Conservation (phyloP, 2,113 vertebrate species). For the Bombycilla garrulus region DNA sequence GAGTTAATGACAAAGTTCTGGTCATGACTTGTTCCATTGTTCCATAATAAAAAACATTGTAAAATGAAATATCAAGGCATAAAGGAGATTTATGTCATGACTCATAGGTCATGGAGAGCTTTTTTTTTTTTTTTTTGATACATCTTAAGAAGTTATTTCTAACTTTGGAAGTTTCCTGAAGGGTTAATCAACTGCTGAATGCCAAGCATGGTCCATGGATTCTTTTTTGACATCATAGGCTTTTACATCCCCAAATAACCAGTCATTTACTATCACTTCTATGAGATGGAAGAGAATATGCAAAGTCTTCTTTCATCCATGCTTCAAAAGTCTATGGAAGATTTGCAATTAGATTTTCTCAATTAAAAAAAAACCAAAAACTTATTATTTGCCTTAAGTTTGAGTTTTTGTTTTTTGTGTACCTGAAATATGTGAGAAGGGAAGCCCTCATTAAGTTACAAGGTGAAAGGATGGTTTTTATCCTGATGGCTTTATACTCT, state of each 20-base stretch:
- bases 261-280: neutral
- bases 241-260: neutral
- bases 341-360: neutral
- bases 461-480: neutral
- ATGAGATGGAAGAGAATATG: neutral
- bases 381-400: neutral
- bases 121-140: slow-evolving; percentile 1
- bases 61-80: slow-evolving; percentile 33
- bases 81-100: slow-evolving; percentile 21
- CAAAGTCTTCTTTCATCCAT: neutral
- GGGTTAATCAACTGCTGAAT: slow-evolving; percentile 31
- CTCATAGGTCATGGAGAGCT: neutral
- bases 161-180: slow-evolving; percentile 62
- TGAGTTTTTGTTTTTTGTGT: neutral
- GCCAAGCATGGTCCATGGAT: neutral
- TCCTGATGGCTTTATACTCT: neutral
- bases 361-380: neutral
- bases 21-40: slow-evolving; percentile 37
- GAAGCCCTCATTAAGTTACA: neutral
- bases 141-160: slow-evolving; percentile 37
- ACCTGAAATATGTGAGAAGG: neutral
- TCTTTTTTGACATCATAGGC: neutral
- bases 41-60: neutral
- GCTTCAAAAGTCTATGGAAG: neutral
- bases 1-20: slow-evolving; percentile 46